Percentiles rank a stretch among this genome's conserved stretches.
Conservation (phyloP, 2,113 vertebrate species). For the Chaetops frenatus region DNA sequence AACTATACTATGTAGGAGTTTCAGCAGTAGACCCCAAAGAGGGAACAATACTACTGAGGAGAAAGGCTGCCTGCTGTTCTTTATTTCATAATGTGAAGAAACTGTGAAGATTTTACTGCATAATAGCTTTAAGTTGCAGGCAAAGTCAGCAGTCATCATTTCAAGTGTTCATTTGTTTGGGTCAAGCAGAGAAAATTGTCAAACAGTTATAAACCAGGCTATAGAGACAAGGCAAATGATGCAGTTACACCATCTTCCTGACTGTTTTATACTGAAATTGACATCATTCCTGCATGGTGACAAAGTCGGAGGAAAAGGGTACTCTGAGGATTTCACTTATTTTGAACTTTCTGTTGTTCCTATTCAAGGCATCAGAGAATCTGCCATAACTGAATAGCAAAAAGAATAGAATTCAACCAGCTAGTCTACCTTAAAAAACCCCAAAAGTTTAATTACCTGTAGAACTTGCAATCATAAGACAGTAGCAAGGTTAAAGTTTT, state of each 20-base stretch:
- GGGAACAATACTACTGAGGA: background rate
- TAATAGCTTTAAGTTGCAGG: background rate
- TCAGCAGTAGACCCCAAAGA: background rate
- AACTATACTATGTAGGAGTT: background rate
- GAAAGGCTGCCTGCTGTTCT: background rate
- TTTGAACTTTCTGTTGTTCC: background rate
- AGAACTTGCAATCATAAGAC: background rate
- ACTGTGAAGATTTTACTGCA: background rate
- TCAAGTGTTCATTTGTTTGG: constrained; percentile 29
- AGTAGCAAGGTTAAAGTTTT: background rate
- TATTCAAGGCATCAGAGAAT: background rate
- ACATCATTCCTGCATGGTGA: background rate
- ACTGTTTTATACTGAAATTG: background rate
- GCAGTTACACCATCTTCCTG: background rate
- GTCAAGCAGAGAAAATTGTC: constrained; percentile 27
- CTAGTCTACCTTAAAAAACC: fast-evolving
- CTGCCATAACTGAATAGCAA: background rate
- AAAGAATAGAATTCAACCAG: background rate
- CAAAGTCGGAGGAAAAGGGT: background rate
- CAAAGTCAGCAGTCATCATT: background rate
- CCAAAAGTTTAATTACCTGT: background rate
- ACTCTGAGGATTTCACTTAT: background rate
- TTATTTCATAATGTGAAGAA: background rate
- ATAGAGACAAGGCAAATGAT: background rate
- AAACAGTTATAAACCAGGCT: background rate